These are phyloP conservation scores for Platycercus adscitus DNA, from an alignment of 2,113 vertebrate species.

Conservation along the genomic window DNA sequence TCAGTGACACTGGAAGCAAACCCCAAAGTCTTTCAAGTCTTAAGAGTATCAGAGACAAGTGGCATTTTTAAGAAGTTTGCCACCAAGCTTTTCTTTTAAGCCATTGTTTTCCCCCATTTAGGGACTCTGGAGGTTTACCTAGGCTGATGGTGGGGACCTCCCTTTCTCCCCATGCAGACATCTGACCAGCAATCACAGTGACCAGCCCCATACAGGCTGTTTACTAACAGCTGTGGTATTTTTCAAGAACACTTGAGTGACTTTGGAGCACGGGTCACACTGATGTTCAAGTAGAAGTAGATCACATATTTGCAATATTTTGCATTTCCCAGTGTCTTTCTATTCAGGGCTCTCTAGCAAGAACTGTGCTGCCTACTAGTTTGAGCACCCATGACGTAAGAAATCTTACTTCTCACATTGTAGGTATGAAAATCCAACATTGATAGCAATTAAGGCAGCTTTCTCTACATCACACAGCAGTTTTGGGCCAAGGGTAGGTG, in stretches of 20 bases:
- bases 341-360: background rate
- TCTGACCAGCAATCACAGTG: background rate
- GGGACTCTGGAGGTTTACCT: background rate
- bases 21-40: background rate
- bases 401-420: background rate
- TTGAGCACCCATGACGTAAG: background rate
- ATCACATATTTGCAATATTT: slow-evolving; percentile 13
- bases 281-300: background rate
- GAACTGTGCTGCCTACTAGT: background rate
- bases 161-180: background rate
- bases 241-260: background rate
- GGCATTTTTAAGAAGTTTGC: background rate
- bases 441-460: background rate
- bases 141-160: background rate
- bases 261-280: background rate
- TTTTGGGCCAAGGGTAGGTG: background rate
- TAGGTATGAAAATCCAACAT: background rate
- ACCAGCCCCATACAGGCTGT: background rate
- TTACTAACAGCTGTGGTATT: background rate
- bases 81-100: background rate
- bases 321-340: background rate
- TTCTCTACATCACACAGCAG: background rate
- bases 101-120: background rate
- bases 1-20: background rate
- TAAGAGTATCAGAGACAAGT: background rate